Evolutionary conservation across 2,888 invertebrate genomes (phyloP), one percentile per base, ranked within the genome.

Genomic region (Thymelicus acteon): DNA sequence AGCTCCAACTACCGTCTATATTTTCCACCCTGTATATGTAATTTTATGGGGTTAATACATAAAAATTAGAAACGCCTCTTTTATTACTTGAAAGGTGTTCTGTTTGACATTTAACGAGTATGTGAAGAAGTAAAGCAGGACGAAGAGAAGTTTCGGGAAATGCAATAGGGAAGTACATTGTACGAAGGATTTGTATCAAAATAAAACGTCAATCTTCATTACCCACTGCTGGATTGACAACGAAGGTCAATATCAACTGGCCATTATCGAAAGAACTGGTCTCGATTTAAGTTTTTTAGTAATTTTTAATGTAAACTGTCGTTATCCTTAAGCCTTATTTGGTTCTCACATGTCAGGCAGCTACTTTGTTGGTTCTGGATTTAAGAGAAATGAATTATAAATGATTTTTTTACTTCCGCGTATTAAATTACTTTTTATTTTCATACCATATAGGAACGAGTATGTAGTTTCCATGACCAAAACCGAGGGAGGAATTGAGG

Each of bases 201-300:
- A 79, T 72, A 76, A 76, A 79, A 77, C 78, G 80, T 86, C 78
- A 84, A 84, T 87, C 84, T 83, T 87, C 85, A 85, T 88, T 86
- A 87, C 75, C 76, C 67, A 60, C 72, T 77, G 75, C 73, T 76
- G 78, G 83, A 87, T 86, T 89, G 89, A 89, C 88, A 85, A 76
- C 78, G 75, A 84, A 90, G 89, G 88, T 79, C 85, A 79, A 73
- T 75, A 72, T 74, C 74, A 77, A 78, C 76, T 75, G 79, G 81
- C 82, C 77, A 81, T 87, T 87, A 87, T 84, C 80, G 82, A 84
- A 87, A 83, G 80, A 80, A 79, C 76, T 75, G 75, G 77, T 77
- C 73, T 75, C 73, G 73, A 76, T 74, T 78, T 80, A 77, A 78
- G 73, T 78, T 79, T 80, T 85, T 83, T 82, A 80, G 80, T 78